Evolutionary conservation across 2,113 vertebrate genomes (phyloP).

Genomic region (Noctilio leporinus): DNA sequence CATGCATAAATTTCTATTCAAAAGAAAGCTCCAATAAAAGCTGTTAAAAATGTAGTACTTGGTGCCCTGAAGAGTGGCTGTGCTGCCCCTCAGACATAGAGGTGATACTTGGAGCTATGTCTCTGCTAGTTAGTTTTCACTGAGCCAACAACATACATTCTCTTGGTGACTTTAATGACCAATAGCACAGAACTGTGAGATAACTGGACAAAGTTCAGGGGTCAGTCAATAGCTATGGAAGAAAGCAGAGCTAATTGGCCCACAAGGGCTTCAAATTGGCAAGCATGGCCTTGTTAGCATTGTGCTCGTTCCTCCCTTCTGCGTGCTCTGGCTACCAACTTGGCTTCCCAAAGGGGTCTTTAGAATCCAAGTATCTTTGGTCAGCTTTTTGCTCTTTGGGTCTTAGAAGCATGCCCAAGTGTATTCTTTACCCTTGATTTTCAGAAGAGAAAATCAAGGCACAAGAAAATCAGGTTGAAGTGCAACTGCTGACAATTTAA

Average conservation of each 20-base stretch:
- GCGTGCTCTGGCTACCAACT: not conserved
- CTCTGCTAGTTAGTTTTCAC: slow-evolving; percentile 46
- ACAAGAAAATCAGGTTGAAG: slow-evolving; percentile 18
- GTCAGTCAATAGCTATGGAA: slow-evolving; percentile 23
- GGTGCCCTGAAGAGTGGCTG: not conserved
- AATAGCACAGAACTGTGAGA: slow-evolving; percentile 29
- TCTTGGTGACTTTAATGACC: slow-evolving; percentile 45
- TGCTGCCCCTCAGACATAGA: not conserved
- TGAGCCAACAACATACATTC: not conserved
- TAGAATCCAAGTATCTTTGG: slow-evolving; percentile 18
- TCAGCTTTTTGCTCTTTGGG: slow-evolving; percentile 10
- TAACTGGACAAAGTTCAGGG: slow-evolving; percentile 37
- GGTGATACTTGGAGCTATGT: slow-evolving; percentile 16
- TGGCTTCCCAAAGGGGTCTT: slow-evolving; percentile 8
- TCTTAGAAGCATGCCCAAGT: not conserved
- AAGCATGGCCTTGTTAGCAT: not conserved
- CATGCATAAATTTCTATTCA: not conserved
- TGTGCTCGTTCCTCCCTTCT: not conserved
- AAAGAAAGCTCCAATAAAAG: not conserved
- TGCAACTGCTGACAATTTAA: slow-evolving; percentile 28
- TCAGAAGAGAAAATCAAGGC: slow-evolving; percentile 37
- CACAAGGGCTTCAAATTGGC: slow-evolving; percentile 57
- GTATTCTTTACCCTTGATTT: slow-evolving; percentile 25
- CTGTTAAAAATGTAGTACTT: not conserved
- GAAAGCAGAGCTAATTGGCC: slow-evolving; percentile 57